Conservation (phyloP, 92 coral and sea anemone genomes). For the Epizoanthus stellaris region DNA sequence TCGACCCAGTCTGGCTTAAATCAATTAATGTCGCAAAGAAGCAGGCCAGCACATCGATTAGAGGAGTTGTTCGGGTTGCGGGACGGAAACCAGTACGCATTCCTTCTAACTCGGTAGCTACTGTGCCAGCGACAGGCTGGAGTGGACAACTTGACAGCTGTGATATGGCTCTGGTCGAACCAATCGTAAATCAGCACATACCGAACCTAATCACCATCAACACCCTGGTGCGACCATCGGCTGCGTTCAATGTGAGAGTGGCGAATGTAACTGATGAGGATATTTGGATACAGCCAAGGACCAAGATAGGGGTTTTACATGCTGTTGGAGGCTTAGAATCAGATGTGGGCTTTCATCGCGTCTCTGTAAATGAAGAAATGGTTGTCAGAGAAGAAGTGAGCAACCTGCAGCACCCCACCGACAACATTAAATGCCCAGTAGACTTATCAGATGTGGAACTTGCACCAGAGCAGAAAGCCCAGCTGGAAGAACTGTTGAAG, state of each 20-base stretch:
- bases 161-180: conserved; percentile 56
- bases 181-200: conserved; percentile 28
- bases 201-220: conserved; percentile 51
- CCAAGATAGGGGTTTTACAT: no score
- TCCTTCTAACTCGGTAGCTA: conserved; percentile 56
- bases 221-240: conserved; percentile 40
- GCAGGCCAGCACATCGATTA: conserved; percentile 1
- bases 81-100: conserved; percentile 42
- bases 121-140: conserved; percentile 56
- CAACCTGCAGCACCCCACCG: no score
- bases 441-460: no score
- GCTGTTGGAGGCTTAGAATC: no score
- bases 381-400: no score
- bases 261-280: conserved; percentile 64
- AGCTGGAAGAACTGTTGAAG: no score
- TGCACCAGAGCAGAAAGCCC: no score
- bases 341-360: no score
- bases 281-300: conserved; percentile 58
- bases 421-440: no score
- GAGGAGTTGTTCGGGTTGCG: conserved; percentile 61
- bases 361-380: no score
- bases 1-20: conserved; percentile 31
- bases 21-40: conserved; percentile 30
- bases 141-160: conserved; percentile 2
- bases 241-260: conserved; percentile 60